phyloP scores from a whole-genome alignment of 2,888 invertebrate species.

The Mimas tiliae region DNA sequence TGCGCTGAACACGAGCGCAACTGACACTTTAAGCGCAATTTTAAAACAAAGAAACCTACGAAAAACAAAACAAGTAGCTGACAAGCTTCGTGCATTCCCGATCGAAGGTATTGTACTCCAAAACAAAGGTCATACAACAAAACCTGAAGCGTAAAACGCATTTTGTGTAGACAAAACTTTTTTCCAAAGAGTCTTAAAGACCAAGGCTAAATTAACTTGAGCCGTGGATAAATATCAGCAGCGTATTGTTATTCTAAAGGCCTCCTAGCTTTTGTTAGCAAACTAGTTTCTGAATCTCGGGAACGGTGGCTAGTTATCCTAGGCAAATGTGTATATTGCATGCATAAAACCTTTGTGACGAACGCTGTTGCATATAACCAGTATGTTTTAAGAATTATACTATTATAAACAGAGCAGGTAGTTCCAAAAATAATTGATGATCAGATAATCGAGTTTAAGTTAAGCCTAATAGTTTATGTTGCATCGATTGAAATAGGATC shows the following conservation, averaged over 20 bases:
- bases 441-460: neutral
- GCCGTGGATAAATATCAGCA: slow-evolving; percentile 33
- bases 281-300: slow-evolving; percentile 20
- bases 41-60: neutral
- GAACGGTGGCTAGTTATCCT: neutral
- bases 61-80: slow-evolving; percentile 7
- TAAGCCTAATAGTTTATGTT: neutral
- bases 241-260: slow-evolving; percentile 32
- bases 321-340: slow-evolving; percentile 18
- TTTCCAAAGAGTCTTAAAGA: slow-evolving; percentile 18
- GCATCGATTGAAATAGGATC: too few species aligned
- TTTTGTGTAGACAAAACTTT: slow-evolving; percentile 25
- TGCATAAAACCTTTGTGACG: slow-evolving; percentile 14
- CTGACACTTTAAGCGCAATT: neutral
- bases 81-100: slow-evolving; percentile 20
- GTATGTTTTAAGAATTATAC: neutral
- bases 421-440: neutral
- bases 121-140: slow-evolving; percentile 22
- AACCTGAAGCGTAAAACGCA: slow-evolving; percentile 20
- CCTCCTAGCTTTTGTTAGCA: slow-evolving; percentile 27
- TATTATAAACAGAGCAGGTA: neutral
- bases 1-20: neutral
- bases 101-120: slow-evolving; percentile 19
- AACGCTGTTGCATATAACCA: slow-evolving; percentile 13
- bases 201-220: slow-evolving; percentile 35